These are phyloP conservation scores for Hipparchia semele DNA, from an alignment of 2,888 invertebrate genomes.

Conservation along the genomic window DNA sequence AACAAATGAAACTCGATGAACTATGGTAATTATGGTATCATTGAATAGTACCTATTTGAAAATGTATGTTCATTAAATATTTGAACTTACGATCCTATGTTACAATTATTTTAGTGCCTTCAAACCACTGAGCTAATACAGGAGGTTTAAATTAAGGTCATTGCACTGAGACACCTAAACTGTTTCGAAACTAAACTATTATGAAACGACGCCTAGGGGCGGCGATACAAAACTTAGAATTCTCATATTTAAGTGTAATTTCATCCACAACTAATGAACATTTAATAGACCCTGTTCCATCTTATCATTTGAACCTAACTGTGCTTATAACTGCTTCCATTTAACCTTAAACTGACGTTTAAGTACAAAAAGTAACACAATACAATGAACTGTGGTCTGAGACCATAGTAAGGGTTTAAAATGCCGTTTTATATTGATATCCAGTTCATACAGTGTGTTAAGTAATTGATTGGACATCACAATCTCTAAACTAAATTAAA, in stretches of 20 bases:
- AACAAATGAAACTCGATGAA: no score
- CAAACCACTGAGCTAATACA: background rate
- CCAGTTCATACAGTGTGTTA: background rate
- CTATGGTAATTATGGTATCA: no score
- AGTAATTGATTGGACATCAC: background rate
- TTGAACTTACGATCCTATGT: no score
- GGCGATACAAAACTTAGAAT: slow-evolving; percentile 43
- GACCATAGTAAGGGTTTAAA: background rate
- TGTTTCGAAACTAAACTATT: slow-evolving; percentile 18
- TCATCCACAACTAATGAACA: slow-evolving; percentile 59
- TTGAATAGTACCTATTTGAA: no score
- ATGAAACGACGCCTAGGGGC: slow-evolving; percentile 17
- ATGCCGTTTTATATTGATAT: background rate
- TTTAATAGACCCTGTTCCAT: slow-evolving; percentile 61
- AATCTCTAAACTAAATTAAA: no score
- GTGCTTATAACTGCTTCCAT: slow-evolving; percentile 26
- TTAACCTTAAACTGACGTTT: slow-evolving; percentile 24
- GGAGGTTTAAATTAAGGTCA: slow-evolving; percentile 20
- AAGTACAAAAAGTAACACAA: background rate
- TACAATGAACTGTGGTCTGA: background rate
- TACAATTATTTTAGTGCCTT: no score
- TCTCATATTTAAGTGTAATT: slow-evolving; percentile 69
- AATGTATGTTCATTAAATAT: no score
- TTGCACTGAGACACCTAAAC: slow-evolving; percentile 29
- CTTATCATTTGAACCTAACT: slow-evolving; percentile 51